Base-by-base conservation (phyloP, 2,888 invertebrate genomes). In the Callyntrura sp. region DNA sequence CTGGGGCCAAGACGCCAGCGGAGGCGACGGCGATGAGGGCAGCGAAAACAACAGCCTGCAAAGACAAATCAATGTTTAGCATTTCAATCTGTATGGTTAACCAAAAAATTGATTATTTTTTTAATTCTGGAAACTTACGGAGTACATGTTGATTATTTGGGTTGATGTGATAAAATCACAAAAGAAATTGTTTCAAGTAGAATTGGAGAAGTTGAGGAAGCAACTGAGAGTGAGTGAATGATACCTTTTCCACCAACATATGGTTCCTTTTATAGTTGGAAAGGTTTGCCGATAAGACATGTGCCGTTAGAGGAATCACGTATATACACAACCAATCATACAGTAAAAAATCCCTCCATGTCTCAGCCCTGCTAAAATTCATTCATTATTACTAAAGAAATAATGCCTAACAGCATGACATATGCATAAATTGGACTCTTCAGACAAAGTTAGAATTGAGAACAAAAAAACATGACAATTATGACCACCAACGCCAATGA, bases 11-110 rank as follows among this genome's bases (percentile, higher is more conserved):
- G n/a, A 79, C n/a, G 0, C 79, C 79, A 60, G 79, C 79, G 28
- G 17, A 28, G n/a, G 79, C 79, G 12, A 60, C 28, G 43, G 11
- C 1, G 79, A 57, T 51, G n/a, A 76, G 28, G 25, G 51, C 9
- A 79, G 55, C 78, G 57, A 79, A 60, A 79, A 79, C 79, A 9
- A 79, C 43, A 12, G 79, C 79, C 78, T 78, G 25, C n/a, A 68
- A 68, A 11, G 25, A 70, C 8, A 45, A 70, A 20, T 1, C 8
- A 35, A 70, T 14, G n/a, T 51, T 51, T 51, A 51, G 11, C 1
- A 51, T 51, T 9, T 9, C 25, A 25, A 65, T 23, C 25, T 25
- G 12, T 5, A 12, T 65, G 23, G 35, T 23, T n/a, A n/a, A n/a
- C n/a, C 17, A 70, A n/a, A 35, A 6, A 35, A 6, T 6, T 43